phyloP scores from a whole-genome alignment of 2,797 vertebrate species.

The Peromyscus nudipes region DNA sequence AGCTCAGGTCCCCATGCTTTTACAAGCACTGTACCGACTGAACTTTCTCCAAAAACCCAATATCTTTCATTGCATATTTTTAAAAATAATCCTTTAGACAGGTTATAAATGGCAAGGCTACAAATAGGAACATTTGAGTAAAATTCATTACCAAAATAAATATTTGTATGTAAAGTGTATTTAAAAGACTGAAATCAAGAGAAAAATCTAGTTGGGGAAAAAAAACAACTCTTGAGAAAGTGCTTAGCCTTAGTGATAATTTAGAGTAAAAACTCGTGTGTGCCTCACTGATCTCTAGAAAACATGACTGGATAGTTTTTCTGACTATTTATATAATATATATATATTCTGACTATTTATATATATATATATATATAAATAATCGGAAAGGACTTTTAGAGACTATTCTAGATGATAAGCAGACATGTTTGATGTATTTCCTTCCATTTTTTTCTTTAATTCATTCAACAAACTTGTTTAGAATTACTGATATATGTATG shows the following conservation, averaged over 20 bases:
- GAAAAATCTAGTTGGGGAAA: not conserved
- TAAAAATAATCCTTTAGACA: not conserved
- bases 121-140: not conserved
- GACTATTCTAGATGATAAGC: constrained; percentile 3
- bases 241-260: constrained; percentile 26
- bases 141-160: not conserved
- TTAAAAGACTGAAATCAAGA: not conserved
- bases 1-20: not conserved
- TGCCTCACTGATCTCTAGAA: not conserved
- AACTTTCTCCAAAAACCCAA: not conserved
- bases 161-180: not conserved
- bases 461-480: constrained; percentile 33
- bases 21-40: not conserved
- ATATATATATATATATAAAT: constrained; percentile 29
- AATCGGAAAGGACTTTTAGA: not conserved
- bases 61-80: not conserved
- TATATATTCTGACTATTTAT: no score
- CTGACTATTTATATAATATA: no score
- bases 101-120: constrained; percentile 22
- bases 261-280: constrained; percentile 35
- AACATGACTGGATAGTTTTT: constrained; percentile 1
- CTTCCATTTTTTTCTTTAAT: not conserved
- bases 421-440: not conserved
- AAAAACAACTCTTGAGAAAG: not conserved
- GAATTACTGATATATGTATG: not conserved